phyloP scores from a whole-genome alignment of 2,113 vertebrate species.

The Lepus americanus region DNA sequence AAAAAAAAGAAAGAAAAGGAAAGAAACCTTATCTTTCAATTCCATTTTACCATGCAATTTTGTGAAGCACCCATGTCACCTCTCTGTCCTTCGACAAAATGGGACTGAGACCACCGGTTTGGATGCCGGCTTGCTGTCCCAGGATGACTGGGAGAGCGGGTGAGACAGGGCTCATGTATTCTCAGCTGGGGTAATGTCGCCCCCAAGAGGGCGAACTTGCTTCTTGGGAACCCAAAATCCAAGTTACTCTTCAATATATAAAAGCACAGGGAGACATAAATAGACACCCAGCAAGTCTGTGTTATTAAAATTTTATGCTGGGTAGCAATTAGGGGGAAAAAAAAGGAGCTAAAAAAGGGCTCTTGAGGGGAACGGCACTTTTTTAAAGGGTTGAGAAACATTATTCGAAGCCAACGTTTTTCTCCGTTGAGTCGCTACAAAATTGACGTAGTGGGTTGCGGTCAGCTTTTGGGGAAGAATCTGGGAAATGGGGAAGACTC shows the following conservation, averaged over 20 bases:
- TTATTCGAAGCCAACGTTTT: neutral
- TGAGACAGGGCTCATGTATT: neutral
- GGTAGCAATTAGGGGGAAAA: neutral
- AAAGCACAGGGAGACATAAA: neutral
- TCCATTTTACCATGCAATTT: too few species aligned
- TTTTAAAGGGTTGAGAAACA: neutral
- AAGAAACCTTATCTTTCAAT: too few species aligned
- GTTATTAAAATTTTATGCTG: constrained; percentile 28
- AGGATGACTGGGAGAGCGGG: neutral
- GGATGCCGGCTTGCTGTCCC: neutral
- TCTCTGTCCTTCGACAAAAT: neutral
- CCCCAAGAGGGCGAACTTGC: neutral
- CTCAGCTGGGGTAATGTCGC: neutral
- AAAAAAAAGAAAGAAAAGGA: too few species aligned
- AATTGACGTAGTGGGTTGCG: neutral
- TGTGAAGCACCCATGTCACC: too few species aligned
- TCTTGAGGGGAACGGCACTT: neutral
- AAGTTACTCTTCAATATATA: neutral
- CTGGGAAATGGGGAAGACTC: neutral
- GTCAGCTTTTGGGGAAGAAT: neutral
- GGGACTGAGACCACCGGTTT: neutral
- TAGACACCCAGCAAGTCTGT: neutral
- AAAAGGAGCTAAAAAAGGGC: neutral
- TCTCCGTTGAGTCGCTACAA: neutral
- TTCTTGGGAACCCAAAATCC: neutral